Base-by-base conservation (phyloP, 2,888 invertebrate species). In the Flabesymbios commensalis region DNA sequence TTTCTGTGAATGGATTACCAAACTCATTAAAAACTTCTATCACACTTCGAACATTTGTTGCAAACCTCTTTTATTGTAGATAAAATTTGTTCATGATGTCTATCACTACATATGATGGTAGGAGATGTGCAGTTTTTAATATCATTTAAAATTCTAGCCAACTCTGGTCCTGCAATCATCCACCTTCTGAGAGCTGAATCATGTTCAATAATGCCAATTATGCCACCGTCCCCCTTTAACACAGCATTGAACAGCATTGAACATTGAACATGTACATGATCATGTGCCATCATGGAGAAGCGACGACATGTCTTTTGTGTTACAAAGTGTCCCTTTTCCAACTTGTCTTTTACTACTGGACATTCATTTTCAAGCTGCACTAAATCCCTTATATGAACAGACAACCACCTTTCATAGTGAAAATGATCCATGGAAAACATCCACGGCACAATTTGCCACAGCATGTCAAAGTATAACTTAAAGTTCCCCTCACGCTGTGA, bases 221-320 rank as follows among this genome's bases (percentile, higher is more conserved):
- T 19, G 10, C 51, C 51, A 10, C 51, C 54, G n/a, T 54, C 54
- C 14, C 54, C 45, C 28, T 54, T 54, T 24, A 54, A 7, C 43
- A 42, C 19, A 22, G 36, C 54, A 17, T 54, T 54, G 5, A 49
- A 24, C n/a, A n/a, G n/a, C n/a, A n/a, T n/a, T n/a, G n/a, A n/a
- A n/a, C n/a, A n/a, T 22, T 54, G 54, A 22, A 49, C 54, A 26
- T 54, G 54, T 19, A 43, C 45, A 17, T 54, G 54, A 45, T 54
- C 54, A 19, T 42, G 36, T 19, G 54, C 54, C 17, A 54, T 17
- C 19, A 14, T 54, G 19, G 54, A 54, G 45, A 54, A 54, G 19
- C 22, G n/a, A 54, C 22, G 54, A n/a, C 10, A 14, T 19, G 45
- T 45, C 19, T 45, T 45, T 19, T 45, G 45, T 17, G 45, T 45